A percentile compares a stretch with the other conserved stretches of the same genome.
Conservation (phyloP, 1,140 invertebrate genomes). For the Colletes gigas region DNA sequence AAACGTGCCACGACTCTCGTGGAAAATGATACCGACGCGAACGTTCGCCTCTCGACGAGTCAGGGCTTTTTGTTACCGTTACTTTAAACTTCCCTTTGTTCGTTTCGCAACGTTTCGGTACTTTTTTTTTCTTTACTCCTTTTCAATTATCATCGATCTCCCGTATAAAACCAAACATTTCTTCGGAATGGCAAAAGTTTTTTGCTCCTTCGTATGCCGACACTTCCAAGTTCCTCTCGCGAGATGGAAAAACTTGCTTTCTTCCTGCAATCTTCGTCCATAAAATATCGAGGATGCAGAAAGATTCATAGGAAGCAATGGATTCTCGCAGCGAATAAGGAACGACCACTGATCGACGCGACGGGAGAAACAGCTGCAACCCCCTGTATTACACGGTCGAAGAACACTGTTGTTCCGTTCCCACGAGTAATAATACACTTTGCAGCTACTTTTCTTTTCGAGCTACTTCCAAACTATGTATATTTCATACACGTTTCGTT, state of each 20-base stretch:
- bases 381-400: not conserved
- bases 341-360: constrained; percentile 11
- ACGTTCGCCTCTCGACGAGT: not conserved
- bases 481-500: constrained; percentile 11
- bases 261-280: no score
- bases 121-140: not conserved
- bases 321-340: not conserved
- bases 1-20: not conserved
- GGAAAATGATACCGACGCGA: constrained; percentile 2
- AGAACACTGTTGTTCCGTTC: constrained; percentile 14
- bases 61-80: constrained; percentile 1
- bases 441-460: not conserved
- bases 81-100: not conserved
- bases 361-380: constrained; percentile 20
- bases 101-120: not conserved
- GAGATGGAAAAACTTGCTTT: not conserved
- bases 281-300: not conserved
- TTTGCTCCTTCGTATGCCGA: not conserved
- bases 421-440: constrained; percentile 12
- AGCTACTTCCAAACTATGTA: not conserved
- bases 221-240: not conserved
- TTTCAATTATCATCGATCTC: constrained; percentile 1
- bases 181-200: not conserved
- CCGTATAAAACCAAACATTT: not conserved
- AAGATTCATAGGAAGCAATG: not conserved